Evolutionary conservation across 1,140 invertebrate genomes (phyloP), one percentile per base, ranked within the genome.

Genomic region (Idris sp.): DNA sequence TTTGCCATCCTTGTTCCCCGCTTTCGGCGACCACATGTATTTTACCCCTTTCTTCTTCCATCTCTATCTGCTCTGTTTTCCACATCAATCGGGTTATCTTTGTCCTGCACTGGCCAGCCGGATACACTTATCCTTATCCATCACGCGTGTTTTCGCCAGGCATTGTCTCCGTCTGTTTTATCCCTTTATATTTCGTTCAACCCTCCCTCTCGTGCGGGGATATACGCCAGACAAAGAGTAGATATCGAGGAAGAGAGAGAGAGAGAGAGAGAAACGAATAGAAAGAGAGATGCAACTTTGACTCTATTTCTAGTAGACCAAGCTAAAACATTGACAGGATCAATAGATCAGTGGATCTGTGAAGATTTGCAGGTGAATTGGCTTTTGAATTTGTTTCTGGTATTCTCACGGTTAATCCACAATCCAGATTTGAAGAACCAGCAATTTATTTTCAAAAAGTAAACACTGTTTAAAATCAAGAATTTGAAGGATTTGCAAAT

Each of bases 61-160:
- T 79, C 72, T 62, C 77, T 40, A 72, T 58, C 71, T 77, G 56
- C 16, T 69, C 36, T 44, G 75, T 83, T 83, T 67, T 62, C 64
- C 67, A 62, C 61, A 28, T 53, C 58, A 19, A 26, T 53, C 49
- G 15, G 6, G 30, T 35, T 33, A 26, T 69, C 67, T 62, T 18
- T 28, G 41, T 62, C 43, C 15, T 11, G 16, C 19, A 11, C 26
- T 49, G 41, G 28, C 56, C 67, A 30, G 48, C 16, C 36, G 44
- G 31, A 59, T 58, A 16, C 25, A 3, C 22, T 28, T 56, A 6
- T 64, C 65, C 51, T 62, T 22, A 15, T 68, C 44, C 30, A 22
- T 4, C 28, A 9, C 15, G 25, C 33, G 46, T 18, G 67, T n/a
- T 53, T 26, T 31, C 18, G 14, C 35, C 13, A 22, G 18, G 64